phyloP scores from a whole-genome alignment of 2,797 vertebrate species.

The Spondyliosoma cantharus region DNA sequence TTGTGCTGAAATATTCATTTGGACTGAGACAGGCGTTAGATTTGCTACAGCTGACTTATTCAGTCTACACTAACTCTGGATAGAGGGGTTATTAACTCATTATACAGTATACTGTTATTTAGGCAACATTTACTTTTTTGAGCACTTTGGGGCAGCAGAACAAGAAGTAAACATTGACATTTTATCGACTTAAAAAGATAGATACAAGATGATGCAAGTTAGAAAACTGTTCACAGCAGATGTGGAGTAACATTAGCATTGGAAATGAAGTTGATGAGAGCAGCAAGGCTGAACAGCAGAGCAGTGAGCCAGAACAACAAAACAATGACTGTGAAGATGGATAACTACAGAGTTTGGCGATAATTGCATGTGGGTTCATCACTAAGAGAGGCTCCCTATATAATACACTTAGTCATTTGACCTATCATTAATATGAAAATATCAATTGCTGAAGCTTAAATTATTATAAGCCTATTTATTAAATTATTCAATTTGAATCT shows the following conservation, averaged over 20 bases:
- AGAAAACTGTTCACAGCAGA: neutral
- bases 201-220: neutral
- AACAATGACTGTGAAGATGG: neutral
- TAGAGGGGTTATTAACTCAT: neutral
- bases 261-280: constrained; percentile 1
- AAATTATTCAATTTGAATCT: no score
- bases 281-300: neutral
- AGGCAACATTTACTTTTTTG: neutral
- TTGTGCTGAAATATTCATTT: constrained; percentile 72
- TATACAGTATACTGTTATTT: neutral
- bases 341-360: neutral
- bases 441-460: neutral
- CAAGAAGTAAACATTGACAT: neutral
- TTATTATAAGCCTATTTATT: no score
- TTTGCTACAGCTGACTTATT: constrained; percentile 16
- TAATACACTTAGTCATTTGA: neutral
- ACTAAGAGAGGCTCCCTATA: neutral
- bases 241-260: neutral
- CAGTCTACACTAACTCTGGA: neutral
- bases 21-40: constrained; percentile 20
- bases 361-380: neutral
- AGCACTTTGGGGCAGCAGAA: neutral
- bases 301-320: neutral
- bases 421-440: neutral
- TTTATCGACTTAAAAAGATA: neutral